These are phyloP conservation scores for Notiomystis cincta DNA, from an alignment of 2,113 vertebrate genomes.

Conservation along the genomic window DNA sequence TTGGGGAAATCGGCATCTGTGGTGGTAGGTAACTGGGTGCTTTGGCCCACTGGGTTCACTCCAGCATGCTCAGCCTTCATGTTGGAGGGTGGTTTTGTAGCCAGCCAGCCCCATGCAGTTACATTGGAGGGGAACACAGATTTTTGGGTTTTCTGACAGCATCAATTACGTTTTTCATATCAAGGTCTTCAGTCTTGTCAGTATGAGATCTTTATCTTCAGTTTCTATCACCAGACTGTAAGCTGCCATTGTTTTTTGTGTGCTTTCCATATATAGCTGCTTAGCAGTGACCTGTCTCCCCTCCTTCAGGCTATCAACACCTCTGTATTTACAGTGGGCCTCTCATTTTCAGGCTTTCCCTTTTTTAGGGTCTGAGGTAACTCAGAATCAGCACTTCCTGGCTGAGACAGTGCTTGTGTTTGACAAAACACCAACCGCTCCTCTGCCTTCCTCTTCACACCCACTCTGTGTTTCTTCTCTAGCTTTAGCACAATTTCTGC, in stretches of 20 bases:
- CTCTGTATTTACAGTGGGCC: background rate
- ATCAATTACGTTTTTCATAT: background rate
- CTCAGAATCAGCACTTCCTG: background rate
- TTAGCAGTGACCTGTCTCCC: background rate
- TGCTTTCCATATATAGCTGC: background rate
- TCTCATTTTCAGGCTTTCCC: slow-evolving; percentile 18
- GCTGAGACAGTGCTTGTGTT: background rate
- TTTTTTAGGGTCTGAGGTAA: background rate
- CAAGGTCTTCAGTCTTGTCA: background rate
- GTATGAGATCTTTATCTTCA: background rate
- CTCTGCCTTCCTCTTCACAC: slow-evolving; percentile 24
- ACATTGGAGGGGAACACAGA: background rate
- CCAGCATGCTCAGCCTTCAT: background rate
- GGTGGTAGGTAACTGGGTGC: background rate
- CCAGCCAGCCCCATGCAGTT: background rate
- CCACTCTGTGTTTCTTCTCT: background rate
- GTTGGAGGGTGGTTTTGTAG: background rate
- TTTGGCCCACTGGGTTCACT: background rate
- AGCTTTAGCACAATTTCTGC: background rate
- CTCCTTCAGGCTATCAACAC: background rate
- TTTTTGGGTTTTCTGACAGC: background rate
- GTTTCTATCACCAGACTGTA: background rate
- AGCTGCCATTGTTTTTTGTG: background rate
- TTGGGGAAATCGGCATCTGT: background rate
- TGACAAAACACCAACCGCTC: background rate